Evolutionary conservation across 1,140 invertebrate genomes (phyloP), one percentile per base, ranked within the genome.

Genomic region (Platyura marginata): DNA sequence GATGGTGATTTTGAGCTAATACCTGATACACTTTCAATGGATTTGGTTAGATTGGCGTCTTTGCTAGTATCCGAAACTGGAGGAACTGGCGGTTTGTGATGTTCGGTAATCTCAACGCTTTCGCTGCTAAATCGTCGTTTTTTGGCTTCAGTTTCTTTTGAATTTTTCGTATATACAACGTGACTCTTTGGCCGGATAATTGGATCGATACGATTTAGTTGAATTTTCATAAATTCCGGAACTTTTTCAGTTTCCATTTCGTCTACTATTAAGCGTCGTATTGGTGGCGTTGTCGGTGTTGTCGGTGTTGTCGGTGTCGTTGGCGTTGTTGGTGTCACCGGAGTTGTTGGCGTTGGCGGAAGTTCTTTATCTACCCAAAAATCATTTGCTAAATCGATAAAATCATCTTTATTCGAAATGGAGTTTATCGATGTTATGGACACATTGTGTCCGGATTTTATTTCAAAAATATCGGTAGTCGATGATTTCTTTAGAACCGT

Each of bases 181-280:
- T 75, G 73, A 40, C 66, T 67, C 51, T 72, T 73, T 25, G 58
- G 56, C 5, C 54, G 16, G 6, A 47, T 46, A 41, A 47, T 51
- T 1, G 45, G 41, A 48, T 79, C 75, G 32, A 80, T 74, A 49
- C 68, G 73, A 46, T 79, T 77, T 38, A 80, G 51, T 52, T 78
- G 75, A 39, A 78, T 74, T 48, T 77, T 71, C 48, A 80, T 61
- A 52, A 79, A 79, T 57, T 80, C 77, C 2, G 76, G 76, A n/a
- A 77, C 65, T 21, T 57, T 16, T 5, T 32, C 25, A 16, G 3
- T 19, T 11, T 32, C 16, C 3, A 4, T 18, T 39, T 4, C 6
- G 23, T 23, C 43, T 15, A 46, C 39, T 38, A 19, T 40, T 41
- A 13, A 40, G 16, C 11, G 29, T 22, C 11, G 22, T 25, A 3